Evolutionary conservation across 2,888 invertebrate genomes (phyloP).

Genomic region (Flexamia atlantica): DNA sequence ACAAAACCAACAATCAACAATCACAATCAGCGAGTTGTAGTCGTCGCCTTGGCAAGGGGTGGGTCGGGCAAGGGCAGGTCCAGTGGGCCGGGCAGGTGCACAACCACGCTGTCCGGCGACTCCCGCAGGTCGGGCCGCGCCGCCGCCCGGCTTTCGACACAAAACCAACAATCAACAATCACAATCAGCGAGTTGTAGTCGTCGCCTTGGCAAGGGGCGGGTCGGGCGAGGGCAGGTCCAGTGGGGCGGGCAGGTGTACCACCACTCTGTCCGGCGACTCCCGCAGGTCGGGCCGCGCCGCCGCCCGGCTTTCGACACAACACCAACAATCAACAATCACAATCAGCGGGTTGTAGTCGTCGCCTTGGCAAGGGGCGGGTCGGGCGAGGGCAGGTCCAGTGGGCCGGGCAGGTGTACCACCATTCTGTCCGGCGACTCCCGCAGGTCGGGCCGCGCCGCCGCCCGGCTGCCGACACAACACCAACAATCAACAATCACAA

Average conservation of each 20-base stretch:
- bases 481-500: no score
- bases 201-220: conserved; percentile 62
- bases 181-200: conserved; percentile 80
- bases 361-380: conserved; percentile 62
- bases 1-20: no score
- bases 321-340: no score
- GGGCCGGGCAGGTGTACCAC: conserved; percentile 72
- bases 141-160: conserved; percentile 31
- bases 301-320: conserved; percentile 29
- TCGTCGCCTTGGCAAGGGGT: conserved; percentile 66
- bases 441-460: conserved; percentile 72
- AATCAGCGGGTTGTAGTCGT: conserved; percentile 79
- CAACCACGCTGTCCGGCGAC: conserved; percentile 75
- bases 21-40: conserved; percentile 81
- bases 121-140: conserved; percentile 73
- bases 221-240: conserved; percentile 54
- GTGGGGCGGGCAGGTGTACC: conserved; percentile 72
- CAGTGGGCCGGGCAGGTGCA: conserved; percentile 71
- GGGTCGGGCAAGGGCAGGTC: conserved; percentile 48
- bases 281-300: conserved; percentile 72
- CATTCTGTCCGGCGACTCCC: conserved; percentile 75
- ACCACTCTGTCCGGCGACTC: conserved; percentile 75
- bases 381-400: conserved; percentile 56
- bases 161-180: no score
- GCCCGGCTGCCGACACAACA: conserved; percentile 29